Conservation (phyloP, 2,888 invertebrate genomes). For the Muschampia staudingeri region DNA sequence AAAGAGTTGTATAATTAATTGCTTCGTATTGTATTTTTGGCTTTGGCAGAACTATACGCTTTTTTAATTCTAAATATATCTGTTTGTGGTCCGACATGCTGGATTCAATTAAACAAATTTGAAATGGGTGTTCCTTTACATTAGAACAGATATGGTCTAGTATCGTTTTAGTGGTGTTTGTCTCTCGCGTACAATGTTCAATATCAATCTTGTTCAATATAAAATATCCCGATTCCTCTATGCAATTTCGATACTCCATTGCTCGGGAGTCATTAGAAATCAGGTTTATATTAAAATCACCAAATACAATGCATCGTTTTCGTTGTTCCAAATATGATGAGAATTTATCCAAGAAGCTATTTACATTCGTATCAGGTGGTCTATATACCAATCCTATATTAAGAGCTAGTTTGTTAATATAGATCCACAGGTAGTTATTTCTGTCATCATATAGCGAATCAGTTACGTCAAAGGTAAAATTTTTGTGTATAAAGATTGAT, state of each 20-base stretch:
- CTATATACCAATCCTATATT: conserved; percentile 1
- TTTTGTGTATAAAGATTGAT: conserved; percentile 19
- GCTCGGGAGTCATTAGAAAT: too few species aligned
- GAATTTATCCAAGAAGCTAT: not conserved
- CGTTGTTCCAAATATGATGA: not conserved
- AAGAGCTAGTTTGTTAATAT: not conserved
- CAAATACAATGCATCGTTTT: not conserved
- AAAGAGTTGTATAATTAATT: not conserved
- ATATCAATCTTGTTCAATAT: not conserved
- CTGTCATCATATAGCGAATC: conserved; percentile 4
- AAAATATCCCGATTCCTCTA: not conserved
- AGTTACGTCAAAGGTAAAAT: conserved; percentile 9
- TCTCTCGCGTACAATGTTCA: not conserved
- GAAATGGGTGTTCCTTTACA: too few species aligned
- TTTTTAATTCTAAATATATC: not conserved
- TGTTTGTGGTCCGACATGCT: not conserved
- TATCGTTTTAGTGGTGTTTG: not conserved
- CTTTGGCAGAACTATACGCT: not conserved
- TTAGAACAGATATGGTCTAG: not conserved
- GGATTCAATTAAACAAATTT: not conserved
- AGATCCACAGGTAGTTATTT: not conserved
- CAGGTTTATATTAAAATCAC: not conserved
- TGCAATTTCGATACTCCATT: not conserved
- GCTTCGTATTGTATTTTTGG: not conserved
- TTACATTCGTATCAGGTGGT: not conserved